A percentile compares a stretch with the other conserved stretches of the same genome.
Evolutionary conservation across 2,113 vertebrate species (phyloP).

Genomic region (Pomatostomus ruficeps): DNA sequence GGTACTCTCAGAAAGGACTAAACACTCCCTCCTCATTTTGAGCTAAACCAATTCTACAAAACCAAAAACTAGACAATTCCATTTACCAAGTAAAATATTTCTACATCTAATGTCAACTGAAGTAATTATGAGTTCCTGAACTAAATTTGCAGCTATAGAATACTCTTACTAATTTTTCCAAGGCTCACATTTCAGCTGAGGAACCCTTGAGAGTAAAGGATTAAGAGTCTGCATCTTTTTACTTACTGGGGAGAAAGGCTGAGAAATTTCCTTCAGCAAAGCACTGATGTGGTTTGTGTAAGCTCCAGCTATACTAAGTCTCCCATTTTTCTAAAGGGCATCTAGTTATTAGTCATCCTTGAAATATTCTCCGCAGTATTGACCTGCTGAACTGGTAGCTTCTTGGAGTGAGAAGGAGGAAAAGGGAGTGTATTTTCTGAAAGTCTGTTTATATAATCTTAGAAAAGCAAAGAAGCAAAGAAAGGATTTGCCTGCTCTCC

Average conservation of each 20-base stretch:
- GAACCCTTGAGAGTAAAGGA: neutral
- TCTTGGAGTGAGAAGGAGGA: neutral
- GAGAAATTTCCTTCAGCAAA: neutral
- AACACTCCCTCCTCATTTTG: neutral
- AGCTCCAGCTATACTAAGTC: neutral
- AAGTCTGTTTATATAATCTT: slow-evolving; percentile 35
- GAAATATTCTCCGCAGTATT: neutral
- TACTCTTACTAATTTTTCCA: neutral
- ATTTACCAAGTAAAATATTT: neutral
- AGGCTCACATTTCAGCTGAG: neutral
- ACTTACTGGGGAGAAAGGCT: neutral
- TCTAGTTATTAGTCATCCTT: neutral
- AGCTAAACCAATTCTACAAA: neutral
- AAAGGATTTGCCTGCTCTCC: neutral
- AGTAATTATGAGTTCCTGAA: neutral
- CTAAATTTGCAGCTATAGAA: neutral
- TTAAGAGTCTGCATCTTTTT: neutral
- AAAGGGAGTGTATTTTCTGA: neutral
- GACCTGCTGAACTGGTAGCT: slow-evolving; percentile 2
- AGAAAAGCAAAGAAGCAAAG: neutral
- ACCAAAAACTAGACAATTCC: neutral
- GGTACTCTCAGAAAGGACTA: neutral
- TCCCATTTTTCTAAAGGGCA: neutral
- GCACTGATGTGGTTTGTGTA: neutral
- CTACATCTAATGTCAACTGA: neutral